Evolutionary conservation across 2,888 invertebrate species (phyloP).

Genomic region (Leptura quadrifasciata): DNA sequence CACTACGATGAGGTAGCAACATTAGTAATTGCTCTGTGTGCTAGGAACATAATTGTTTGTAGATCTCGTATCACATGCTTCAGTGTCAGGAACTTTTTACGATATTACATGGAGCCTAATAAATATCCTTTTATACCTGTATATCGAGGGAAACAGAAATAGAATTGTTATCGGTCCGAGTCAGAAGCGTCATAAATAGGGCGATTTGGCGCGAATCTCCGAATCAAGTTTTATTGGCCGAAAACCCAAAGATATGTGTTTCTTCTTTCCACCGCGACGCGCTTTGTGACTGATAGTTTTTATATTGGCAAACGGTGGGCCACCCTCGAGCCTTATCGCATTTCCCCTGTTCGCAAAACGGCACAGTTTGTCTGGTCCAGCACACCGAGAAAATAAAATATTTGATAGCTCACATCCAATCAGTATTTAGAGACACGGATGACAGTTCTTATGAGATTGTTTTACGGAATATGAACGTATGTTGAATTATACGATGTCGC

Average conservation of each 20-base stretch:
- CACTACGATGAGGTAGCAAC: no score
- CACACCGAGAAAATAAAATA: constrained; percentile 68
- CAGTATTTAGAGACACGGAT: constrained; percentile 71
- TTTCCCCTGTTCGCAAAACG: neutral
- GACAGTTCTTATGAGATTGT: constrained; percentile 67
- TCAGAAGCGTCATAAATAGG: constrained; percentile 70
- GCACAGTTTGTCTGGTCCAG: constrained; percentile 60
- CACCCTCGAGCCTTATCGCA: constrained; percentile 29
- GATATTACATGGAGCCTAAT: constrained; percentile 31
- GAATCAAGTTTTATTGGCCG: constrained; percentile 79
- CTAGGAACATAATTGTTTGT: no score
- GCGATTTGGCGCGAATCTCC: constrained; percentile 70
- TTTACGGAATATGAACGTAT: constrained; percentile 65
- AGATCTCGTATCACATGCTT: neutral
- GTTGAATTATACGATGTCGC: constrained; percentile 64
- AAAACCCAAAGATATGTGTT: constrained; percentile 78
- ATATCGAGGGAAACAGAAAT: constrained; percentile 60
- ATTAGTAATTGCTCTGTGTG: no score
- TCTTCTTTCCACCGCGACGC: constrained; percentile 66
- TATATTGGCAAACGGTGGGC: constrained; percentile 62
- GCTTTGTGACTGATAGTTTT: constrained; percentile 70
- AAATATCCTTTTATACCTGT: constrained; percentile 53
- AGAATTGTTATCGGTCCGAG: constrained; percentile 71
- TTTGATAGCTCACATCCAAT: constrained; percentile 72
- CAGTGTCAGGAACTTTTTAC: neutral